Percentiles rank a stretch among this genome's conserved stretches.
phyloP scores from a whole-genome alignment of 2,113 vertebrate genomes.

The Pygoscelis antarcticus region DNA sequence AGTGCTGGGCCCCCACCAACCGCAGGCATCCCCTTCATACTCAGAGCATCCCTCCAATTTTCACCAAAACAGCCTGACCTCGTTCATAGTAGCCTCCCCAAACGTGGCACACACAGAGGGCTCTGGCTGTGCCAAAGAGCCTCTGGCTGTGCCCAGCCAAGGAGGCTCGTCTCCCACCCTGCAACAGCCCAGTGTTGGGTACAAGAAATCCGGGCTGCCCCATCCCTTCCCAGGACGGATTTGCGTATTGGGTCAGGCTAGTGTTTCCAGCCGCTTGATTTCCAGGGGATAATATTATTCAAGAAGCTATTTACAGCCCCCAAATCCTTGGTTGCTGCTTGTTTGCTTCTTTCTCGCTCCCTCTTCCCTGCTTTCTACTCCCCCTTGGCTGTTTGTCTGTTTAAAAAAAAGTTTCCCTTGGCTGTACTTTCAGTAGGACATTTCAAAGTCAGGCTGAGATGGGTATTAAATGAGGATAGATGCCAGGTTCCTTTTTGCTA shows the following conservation, averaged over 20 bases:
- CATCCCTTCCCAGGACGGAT: background rate
- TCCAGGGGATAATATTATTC: slow-evolving; percentile 26
- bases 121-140: background rate
- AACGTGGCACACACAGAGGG: background rate
- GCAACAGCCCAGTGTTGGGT: background rate
- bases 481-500: slow-evolving; percentile 45
- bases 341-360: background rate
- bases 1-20: background rate
- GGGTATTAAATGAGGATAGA: slow-evolving; percentile 65
- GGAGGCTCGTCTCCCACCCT: too few species aligned
- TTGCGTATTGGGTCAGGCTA: slow-evolving; percentile 58
- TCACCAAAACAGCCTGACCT: background rate
- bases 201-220: background rate
- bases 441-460: slow-evolving; percentile 62
- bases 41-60: background rate
- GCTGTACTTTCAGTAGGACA: slow-evolving; percentile 30
- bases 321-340: background rate
- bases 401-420: slow-evolving; percentile 33
- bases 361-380: background rate
- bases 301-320: background rate
- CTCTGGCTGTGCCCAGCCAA: background rate
- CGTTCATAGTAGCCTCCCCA: background rate
- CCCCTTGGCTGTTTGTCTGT: background rate
- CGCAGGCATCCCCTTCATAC: fast-evolving
- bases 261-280: slow-evolving; percentile 1